Percentiles rank a stretch among this genome's conserved stretches.
Conservation (phyloP, 2,113 vertebrate genomes). For the Panthera tigris region DNA sequence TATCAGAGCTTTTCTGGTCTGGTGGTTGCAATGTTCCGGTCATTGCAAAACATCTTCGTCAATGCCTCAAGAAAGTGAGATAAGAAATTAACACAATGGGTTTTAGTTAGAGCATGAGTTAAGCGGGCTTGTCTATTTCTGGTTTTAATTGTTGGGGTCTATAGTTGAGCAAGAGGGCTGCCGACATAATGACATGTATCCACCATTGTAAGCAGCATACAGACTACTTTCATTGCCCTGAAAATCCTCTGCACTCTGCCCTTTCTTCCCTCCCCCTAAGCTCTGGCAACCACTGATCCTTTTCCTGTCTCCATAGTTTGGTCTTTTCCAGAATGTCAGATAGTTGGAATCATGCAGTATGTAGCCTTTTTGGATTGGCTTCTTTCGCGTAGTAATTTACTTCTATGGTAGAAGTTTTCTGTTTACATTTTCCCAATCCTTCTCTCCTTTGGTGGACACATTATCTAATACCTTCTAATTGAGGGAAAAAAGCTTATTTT, state of each 20-base stretch:
- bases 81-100: neutral
- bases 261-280: neutral
- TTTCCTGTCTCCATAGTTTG: neutral
- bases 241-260: neutral
- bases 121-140: neutral
- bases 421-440: conserved; percentile 3
- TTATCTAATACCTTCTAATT: neutral
- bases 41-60: neutral
- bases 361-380: neutral
- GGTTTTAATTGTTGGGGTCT: neutral
- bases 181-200: neutral
- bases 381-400: neutral
- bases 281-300: neutral
- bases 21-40: neutral
- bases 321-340: neutral
- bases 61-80: neutral
- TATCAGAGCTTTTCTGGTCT: neutral
- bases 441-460: neutral
- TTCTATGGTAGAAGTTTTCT: conserved; percentile 12
- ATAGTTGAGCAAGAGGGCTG: neutral
- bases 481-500: neutral
- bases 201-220: neutral
- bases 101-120: neutral
- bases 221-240: neutral
- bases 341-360: neutral